phyloP scores from a whole-genome alignment of 2,113 vertebrate genomes.

The Lepidothrix coronata region DNA sequence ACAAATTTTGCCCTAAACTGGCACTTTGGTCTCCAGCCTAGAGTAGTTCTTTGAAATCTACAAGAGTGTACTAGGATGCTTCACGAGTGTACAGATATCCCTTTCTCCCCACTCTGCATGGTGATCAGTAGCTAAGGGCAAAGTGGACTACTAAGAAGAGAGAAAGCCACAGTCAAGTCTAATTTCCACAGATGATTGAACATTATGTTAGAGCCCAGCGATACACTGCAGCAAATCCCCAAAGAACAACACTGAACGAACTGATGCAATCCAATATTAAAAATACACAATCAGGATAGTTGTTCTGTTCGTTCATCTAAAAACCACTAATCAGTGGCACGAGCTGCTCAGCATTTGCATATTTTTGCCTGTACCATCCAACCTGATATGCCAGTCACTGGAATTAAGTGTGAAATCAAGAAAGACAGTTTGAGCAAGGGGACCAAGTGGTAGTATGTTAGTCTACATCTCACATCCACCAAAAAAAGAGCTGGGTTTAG shows the following conservation, averaged over 20 bases:
- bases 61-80: neutral
- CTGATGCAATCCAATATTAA: neutral
- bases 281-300: neutral
- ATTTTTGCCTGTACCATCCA: neutral
- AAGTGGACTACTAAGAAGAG: neutral
- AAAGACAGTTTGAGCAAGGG: neutral
- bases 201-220: neutral
- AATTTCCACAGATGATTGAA: neutral
- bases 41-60: neutral
- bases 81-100: neutral
- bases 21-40: neutral
- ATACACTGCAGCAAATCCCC: neutral
- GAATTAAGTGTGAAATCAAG: neutral
- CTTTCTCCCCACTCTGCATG: neutral
- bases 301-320: neutral
- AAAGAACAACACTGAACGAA: neutral
- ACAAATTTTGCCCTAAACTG: neutral
- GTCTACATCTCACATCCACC: neutral
- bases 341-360: neutral
- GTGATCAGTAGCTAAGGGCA: neutral
- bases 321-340: neutral
- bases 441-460: neutral
- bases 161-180: neutral
- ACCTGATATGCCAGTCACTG: neutral
- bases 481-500: neutral